Evolutionary conservation across 2,888 invertebrate genomes (phyloP).

Genomic region (Brachyopa scutellaris): DNA sequence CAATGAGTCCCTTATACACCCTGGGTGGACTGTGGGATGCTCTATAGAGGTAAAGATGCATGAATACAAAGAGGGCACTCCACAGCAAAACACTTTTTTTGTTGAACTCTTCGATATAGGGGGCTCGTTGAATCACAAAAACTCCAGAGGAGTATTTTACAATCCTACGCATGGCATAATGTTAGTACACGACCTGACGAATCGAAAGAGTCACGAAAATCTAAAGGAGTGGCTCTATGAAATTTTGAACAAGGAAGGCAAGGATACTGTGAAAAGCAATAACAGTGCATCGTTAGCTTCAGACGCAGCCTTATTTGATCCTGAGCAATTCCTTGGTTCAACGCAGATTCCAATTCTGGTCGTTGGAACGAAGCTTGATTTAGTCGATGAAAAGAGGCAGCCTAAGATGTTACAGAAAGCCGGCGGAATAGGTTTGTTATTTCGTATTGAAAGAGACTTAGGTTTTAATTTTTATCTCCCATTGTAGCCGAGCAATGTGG

Average conservation of each 20-base stretch:
- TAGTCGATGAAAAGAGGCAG: slow-evolving; percentile 89
- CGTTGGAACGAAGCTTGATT: slow-evolving; percentile 96
- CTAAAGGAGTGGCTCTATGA: slow-evolving; percentile 96
- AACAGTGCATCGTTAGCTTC: slow-evolving; percentile 48
- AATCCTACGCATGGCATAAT: slow-evolving; percentile 97
- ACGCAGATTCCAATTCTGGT: slow-evolving; percentile 96
- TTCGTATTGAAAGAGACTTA: background rate
- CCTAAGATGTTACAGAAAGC: slow-evolving; percentile 78
- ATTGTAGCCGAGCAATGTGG: slow-evolving; percentile 92
- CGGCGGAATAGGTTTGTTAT: slow-evolving; percentile 78
- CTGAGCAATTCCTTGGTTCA: slow-evolving; percentile 92
- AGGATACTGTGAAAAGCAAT: slow-evolving; percentile 77
- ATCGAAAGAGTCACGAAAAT: slow-evolving; percentile 97
- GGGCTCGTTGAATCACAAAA: slow-evolving; percentile 95
- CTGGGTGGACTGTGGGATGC: slow-evolving; percentile 98
- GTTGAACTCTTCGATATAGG: slow-evolving; percentile 99
- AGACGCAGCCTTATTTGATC: slow-evolving; percentile 84
- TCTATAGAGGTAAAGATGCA: slow-evolving; percentile 97
- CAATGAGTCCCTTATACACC: slow-evolving; percentile 91
- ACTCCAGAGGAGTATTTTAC: slow-evolving; percentile 96
- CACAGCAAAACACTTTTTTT: slow-evolving; percentile 94
- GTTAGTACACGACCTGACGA: slow-evolving; percentile 97
- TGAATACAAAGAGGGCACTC: slow-evolving; percentile 96
- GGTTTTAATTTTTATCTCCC: background rate
- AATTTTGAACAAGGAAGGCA: slow-evolving; percentile 89